phyloP scores from a whole-genome alignment of 2,113 vertebrate genomes.

The Ceyx cyanopectus region DNA sequence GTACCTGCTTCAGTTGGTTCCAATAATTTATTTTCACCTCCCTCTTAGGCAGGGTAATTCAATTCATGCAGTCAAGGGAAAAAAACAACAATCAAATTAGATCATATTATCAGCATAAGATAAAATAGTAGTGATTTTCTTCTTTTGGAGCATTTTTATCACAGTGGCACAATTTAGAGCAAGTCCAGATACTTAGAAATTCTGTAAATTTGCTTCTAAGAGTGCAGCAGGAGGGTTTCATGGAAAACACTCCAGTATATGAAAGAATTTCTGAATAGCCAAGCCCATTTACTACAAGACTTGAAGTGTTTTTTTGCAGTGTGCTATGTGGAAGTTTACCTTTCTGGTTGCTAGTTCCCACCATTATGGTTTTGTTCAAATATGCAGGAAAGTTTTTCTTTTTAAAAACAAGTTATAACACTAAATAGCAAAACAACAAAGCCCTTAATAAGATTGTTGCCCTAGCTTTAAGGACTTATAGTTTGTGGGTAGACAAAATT shows the following conservation, averaged over 20 bases:
- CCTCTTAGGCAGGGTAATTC: conserved; percentile 35
- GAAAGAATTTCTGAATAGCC: conserved; percentile 19
- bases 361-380: neutral
- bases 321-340: neutral
- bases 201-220: conserved; percentile 68
- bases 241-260: neutral
- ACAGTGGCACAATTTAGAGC: conserved; percentile 57
- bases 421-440: neutral
- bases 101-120: conserved; percentile 51
- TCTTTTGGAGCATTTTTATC: conserved; percentile 44
- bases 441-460: neutral
- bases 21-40: conserved; percentile 35
- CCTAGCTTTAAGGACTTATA: neutral
- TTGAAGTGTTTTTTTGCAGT: neutral
- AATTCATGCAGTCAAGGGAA: conserved; percentile 33
- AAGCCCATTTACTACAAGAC: conserved; percentile 5
- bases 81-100: conserved; percentile 66
- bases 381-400: neutral
- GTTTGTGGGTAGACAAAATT: neutral
- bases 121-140: conserved; percentile 42
- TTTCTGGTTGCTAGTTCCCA: neutral
- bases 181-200: conserved; percentile 70
- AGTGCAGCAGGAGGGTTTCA: conserved; percentile 43
- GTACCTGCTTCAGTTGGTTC: conserved; percentile 7
- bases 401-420: neutral